Evolutionary conservation across 1,140 invertebrate genomes (phyloP).

Genomic region (Hypsibius dujardini): DNA sequence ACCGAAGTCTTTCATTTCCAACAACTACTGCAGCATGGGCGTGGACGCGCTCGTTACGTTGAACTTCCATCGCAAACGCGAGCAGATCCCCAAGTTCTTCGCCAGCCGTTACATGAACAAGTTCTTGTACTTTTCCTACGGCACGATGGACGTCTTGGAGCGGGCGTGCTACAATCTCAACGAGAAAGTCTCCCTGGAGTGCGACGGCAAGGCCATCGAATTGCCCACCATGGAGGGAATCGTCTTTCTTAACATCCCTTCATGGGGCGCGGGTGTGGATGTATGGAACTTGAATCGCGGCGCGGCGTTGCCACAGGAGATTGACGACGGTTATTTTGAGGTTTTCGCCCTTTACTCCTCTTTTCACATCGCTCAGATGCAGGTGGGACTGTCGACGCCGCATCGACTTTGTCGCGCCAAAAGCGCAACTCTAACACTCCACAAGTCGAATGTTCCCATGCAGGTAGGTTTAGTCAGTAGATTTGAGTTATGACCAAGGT

Average conservation of each 20-base stretch:
- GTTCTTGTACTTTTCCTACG: slow-evolving; percentile 72
- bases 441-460: slow-evolving; percentile 47
- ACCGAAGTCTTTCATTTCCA: slow-evolving; percentile 44
- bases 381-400: slow-evolving; percentile 69
- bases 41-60: slow-evolving; percentile 82
- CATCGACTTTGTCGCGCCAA: slow-evolving; percentile 63
- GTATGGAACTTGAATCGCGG: slow-evolving; percentile 44
- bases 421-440: slow-evolving; percentile 46
- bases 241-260: slow-evolving; percentile 72
- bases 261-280: slow-evolving; percentile 77
- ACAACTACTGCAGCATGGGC: slow-evolving; percentile 80
- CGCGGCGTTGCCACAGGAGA: slow-evolving; percentile 29
- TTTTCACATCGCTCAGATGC: slow-evolving; percentile 81
- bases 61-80: slow-evolving; percentile 69
- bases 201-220: slow-evolving; percentile 48
- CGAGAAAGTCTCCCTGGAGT: slow-evolving; percentile 50
- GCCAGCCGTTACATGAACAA: slow-evolving; percentile 75
- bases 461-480: slow-evolving; percentile 35
- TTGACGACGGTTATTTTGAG: slow-evolving; percentile 45
- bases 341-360: slow-evolving; percentile 77
- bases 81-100: slow-evolving; percentile 41
- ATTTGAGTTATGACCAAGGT: too few species aligned
- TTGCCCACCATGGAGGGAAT: slow-evolving; percentile 74
- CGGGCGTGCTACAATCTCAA: slow-evolving; percentile 63
- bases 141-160: slow-evolving; percentile 72